Evolutionary conservation across 1,140 invertebrate genomes (phyloP).

Genomic region (Drosophila fuyamai): DNA sequence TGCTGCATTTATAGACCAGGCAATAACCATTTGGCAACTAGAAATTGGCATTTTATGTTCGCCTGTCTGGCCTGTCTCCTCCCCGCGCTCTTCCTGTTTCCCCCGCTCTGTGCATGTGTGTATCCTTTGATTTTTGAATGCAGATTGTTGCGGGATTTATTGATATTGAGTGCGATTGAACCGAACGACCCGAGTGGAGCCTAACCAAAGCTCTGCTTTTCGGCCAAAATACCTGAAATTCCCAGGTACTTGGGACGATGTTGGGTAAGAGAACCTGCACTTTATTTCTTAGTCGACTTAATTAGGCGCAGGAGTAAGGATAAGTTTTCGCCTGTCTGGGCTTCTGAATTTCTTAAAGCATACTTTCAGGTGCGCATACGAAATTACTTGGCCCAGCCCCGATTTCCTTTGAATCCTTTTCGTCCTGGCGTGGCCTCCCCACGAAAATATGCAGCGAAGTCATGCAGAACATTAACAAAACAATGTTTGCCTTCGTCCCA

Average conservation of each 20-base stretch:
- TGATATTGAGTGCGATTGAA: constrained; percentile 71
- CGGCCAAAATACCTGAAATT: constrained; percentile 15
- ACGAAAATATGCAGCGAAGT: constrained; percentile 50
- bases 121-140: constrained; percentile 82
- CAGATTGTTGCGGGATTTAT: constrained; percentile 76
- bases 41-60: constrained; percentile 82
- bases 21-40: constrained; percentile 82
- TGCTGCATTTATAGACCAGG: constrained; percentile 59
- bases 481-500: constrained; percentile 52
- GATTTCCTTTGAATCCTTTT: constrained; percentile 31
- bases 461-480: constrained; percentile 70
- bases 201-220: background rate
- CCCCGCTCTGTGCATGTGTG: constrained; percentile 33
- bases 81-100: background rate
- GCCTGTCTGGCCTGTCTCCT: constrained; percentile 51
- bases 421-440: constrained; percentile 10
- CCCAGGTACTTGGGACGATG: background rate
- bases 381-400: constrained; percentile 55
- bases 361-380: constrained; percentile 70
- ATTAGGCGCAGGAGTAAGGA: constrained; percentile 32
- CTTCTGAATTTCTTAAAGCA: constrained; percentile 70
- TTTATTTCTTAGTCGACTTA: constrained; percentile 38
- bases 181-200: constrained; percentile 8
- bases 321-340: constrained; percentile 20
- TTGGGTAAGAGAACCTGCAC: constrained; percentile 9